Conservation (phyloP, 1,140 invertebrate genomes). For the Pararge aegeria region DNA sequence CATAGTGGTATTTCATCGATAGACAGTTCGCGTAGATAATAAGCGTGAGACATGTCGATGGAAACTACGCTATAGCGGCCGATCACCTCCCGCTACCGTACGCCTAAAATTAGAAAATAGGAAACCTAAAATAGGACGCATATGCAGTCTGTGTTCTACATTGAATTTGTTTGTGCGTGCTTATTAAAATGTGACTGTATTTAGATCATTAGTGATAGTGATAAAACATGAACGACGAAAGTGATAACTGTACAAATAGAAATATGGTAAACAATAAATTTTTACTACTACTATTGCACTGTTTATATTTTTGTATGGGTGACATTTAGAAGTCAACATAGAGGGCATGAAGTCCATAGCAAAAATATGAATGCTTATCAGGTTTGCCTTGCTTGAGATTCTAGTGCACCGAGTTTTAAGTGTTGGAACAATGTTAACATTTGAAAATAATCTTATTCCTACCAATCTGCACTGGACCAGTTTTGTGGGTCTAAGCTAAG, state of each 20-base stretch:
- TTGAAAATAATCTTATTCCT: no score
- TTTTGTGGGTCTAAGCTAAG: no score
- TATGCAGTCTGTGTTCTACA: constrained; percentile 36
- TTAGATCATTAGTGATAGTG: constrained; percentile 5
- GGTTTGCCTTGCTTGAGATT: no score
- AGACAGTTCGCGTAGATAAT: constrained; percentile 61
- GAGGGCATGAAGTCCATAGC: not conserved
- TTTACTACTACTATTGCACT: not conserved
- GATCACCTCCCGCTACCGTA: constrained; percentile 28
- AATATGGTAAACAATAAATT: constrained; percentile 13
- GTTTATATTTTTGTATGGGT: not conserved
- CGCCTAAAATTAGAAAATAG: constrained; percentile 70
- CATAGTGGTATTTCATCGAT: constrained; percentile 69
- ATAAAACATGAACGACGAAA: constrained; percentile 12
- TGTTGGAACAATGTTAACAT: no score
- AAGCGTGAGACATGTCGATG: constrained; percentile 54
- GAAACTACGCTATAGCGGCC: constrained; percentile 34
- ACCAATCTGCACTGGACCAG: no score
- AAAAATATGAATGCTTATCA: not conserved
- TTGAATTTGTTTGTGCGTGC: constrained; percentile 16
- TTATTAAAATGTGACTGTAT: constrained; percentile 12
- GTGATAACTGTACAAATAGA: not conserved
- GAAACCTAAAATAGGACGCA: constrained; percentile 55
- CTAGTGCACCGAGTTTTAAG: no score
- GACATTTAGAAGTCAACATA: constrained; percentile 1